phyloP scores from a whole-genome alignment of 2,113 vertebrate genomes.

The Argyrosomus japonicus region DNA sequence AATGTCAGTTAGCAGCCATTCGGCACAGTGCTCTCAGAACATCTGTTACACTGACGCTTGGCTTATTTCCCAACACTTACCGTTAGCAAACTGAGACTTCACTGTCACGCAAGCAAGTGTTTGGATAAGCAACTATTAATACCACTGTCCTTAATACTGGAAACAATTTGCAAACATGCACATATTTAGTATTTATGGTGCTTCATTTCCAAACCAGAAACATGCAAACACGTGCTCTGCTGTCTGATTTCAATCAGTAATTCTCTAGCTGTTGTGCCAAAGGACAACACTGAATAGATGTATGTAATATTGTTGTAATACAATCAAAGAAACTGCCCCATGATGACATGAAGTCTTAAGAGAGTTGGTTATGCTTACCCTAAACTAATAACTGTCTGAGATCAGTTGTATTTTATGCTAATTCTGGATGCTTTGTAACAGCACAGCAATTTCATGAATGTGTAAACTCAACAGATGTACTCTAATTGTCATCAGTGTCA shows the following conservation, averaged over 20 bases:
- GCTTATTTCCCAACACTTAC: slow-evolving; percentile 49
- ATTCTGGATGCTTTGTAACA: background rate
- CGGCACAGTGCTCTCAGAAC: slow-evolving; percentile 13
- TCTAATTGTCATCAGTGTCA: background rate
- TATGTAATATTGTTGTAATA: background rate
- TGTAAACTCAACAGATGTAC: background rate
- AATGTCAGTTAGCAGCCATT: slow-evolving; percentile 32
- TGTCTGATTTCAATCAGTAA: background rate
- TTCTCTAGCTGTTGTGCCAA: background rate
- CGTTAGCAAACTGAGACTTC: slow-evolving; percentile 18
- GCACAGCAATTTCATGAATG: background rate
- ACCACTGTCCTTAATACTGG: background rate
- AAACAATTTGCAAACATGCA: background rate
- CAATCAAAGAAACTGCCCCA: no score
- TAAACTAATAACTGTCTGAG: background rate
- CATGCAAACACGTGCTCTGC: background rate
- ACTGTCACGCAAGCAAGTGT: background rate
- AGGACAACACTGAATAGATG: background rate
- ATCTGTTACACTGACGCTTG: slow-evolving; percentile 60
- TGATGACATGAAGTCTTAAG: background rate
- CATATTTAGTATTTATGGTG: background rate
- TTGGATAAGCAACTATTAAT: slow-evolving; percentile 3
- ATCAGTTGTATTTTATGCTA: background rate
- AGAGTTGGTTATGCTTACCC: background rate
- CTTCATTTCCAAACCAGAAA: background rate